Evolutionary conservation across 2,888 invertebrate species (phyloP).

Genomic region (Ptychoptera contaminata): DNA sequence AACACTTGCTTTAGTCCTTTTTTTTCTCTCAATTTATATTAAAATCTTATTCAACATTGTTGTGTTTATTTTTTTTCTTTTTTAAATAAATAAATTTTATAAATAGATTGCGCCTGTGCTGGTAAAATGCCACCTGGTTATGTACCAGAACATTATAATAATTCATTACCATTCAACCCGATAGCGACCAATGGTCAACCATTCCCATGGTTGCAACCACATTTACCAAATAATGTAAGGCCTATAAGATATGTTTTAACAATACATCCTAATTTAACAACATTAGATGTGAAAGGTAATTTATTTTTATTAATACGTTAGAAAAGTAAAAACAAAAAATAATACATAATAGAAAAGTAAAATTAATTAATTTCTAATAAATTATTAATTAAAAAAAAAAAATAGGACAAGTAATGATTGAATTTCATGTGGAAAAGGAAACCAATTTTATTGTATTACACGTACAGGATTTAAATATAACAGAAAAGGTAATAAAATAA

Average conservation of each 20-base stretch:
- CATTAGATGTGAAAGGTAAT: constrained; percentile 71
- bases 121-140: constrained; percentile 46
- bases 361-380: too few species aligned
- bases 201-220: constrained; percentile 61
- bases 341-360: too few species aligned
- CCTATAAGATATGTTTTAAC: constrained; percentile 77
- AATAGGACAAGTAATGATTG: constrained; percentile 70
- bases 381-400: too few species aligned
- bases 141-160: constrained; percentile 44
- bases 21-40: background rate
- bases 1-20: background rate
- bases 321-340: background rate
- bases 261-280: constrained; percentile 84
- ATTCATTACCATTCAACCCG: constrained; percentile 44
- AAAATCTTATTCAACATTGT: background rate
- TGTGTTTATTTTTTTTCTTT: too few species aligned
- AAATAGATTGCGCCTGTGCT: constrained; percentile 50
- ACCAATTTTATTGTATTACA: constrained; percentile 72
- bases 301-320: background rate
- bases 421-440: constrained; percentile 67
- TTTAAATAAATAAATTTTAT: too few species aligned
- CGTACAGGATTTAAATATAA: constrained; percentile 71
- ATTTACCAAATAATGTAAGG: constrained; percentile 61
- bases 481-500: constrained; percentile 44
- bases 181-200: constrained; percentile 58